Evolutionary conservation across 2,888 invertebrate genomes (phyloP).

Genomic region (Drosophila colorata): DNA sequence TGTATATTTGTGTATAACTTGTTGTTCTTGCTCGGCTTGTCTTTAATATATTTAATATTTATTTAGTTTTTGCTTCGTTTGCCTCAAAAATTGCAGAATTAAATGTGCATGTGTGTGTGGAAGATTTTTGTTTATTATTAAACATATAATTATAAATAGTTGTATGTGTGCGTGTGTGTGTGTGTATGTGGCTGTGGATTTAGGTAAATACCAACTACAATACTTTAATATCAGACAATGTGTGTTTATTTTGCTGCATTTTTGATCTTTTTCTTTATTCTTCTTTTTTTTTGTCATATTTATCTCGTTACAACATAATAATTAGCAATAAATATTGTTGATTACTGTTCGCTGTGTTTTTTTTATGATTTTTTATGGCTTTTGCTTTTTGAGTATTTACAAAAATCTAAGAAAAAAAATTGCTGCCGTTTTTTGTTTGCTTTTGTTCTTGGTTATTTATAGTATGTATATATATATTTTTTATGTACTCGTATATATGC

Average conservation of each 20-base stretch:
- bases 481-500: conserved; percentile 38
- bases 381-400: conserved; percentile 75
- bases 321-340: conserved; percentile 62
- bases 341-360: conserved; percentile 31
- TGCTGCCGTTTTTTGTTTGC: conserved; percentile 21
- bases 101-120: conserved; percentile 8
- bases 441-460: conserved; percentile 37
- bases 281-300: conserved; percentile 20
- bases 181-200: conserved; percentile 36
- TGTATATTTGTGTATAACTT: conserved; percentile 23
- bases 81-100: conserved; percentile 42
- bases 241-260: conserved; percentile 27
- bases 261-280: conserved; percentile 21
- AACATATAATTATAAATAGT: conserved; percentile 54
- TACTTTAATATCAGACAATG: conserved; percentile 77
- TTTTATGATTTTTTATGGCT: conserved; percentile 19
- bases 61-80: conserved; percentile 35
- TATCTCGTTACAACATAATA: conserved; percentile 61
- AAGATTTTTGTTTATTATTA: conserved; percentile 20
- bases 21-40: conserved; percentile 46
- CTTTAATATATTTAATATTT: conserved; percentile 59
- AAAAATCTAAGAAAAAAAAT: conserved; percentile 76
- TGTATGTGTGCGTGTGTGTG: conserved; percentile 37
- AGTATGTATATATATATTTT: conserved; percentile 26
- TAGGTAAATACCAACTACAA: conserved; percentile 72